Conservation (phyloP, 2,113 vertebrate species). For the Gambusia affinis region DNA sequence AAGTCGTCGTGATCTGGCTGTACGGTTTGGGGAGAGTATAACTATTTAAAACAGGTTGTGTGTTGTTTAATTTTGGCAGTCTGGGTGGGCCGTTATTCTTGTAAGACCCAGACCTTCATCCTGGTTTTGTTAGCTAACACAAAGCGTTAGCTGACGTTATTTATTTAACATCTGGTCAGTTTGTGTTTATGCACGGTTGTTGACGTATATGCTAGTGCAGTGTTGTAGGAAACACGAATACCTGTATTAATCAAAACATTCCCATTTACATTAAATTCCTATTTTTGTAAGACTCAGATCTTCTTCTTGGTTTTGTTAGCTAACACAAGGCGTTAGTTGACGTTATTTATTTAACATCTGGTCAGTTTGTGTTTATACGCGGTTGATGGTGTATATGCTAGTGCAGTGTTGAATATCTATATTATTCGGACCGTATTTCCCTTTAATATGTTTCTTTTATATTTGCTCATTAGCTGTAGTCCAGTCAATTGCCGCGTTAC, state of each 20-base stretch:
- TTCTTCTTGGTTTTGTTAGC: constrained; percentile 32
- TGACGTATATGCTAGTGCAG: neutral
- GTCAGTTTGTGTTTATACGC: neutral
- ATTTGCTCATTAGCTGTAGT: neutral
- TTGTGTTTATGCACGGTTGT: neutral
- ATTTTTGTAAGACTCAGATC: constrained; percentile 15
- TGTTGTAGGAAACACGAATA: neutral
- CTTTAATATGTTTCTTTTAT: neutral
- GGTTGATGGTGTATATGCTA: neutral
- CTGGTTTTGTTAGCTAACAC: constrained; percentile 46
- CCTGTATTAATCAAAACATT: neutral
- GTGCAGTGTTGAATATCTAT: neutral
- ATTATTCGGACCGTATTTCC: neutral
- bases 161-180: constrained; percentile 6
- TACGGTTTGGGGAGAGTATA: too few relatives aligned
- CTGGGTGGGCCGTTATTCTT: neutral
- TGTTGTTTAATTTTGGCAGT: neutral
- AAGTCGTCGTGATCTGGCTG: neutral
- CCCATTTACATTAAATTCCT: neutral
- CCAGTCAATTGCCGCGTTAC: constrained; percentile 16
- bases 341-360: constrained; percentile 17
- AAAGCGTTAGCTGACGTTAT: constrained; percentile 44
- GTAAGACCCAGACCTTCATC: constrained; percentile 26
- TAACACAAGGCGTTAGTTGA: constrained; percentile 52
- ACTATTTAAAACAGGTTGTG: neutral